Conservation (phyloP, 2,113 vertebrate species). For the Psophia crepitans region DNA sequence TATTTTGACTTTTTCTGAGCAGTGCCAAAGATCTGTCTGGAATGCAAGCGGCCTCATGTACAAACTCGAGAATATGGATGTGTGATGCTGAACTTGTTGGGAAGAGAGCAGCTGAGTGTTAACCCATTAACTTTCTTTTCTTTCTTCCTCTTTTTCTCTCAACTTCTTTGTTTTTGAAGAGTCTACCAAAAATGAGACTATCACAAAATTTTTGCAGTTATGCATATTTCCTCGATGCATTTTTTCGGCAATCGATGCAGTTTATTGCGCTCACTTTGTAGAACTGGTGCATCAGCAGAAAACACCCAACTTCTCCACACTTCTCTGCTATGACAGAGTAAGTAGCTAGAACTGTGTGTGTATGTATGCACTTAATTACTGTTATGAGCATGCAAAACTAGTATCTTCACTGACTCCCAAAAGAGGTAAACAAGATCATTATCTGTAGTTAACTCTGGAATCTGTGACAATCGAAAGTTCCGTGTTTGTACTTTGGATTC, state of each 20-base stretch:
- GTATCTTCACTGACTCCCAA: background rate
- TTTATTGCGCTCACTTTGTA: constrained; percentile 97
- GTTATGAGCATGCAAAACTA: background rate
- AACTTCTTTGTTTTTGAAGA: constrained; percentile 74
- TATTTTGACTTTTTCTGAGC: background rate
- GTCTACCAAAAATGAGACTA: constrained; percentile 99
- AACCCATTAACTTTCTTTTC: background rate
- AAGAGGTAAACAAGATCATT: background rate
- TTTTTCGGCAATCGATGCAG: constrained; percentile 97
- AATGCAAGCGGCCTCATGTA: background rate
- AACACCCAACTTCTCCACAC: constrained; percentile 97
- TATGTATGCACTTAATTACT: background rate
- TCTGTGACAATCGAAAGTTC: background rate
- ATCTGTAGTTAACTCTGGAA: background rate
- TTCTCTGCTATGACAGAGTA: constrained; percentile 96
- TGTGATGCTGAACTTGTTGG: background rate
- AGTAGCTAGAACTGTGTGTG: constrained; percentile 55
- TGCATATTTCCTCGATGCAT: constrained; percentile 98
- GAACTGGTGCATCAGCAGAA: constrained; percentile 98
- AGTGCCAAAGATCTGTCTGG: background rate
- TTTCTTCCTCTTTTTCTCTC: background rate
- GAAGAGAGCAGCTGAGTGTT: background rate
- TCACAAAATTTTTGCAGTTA: constrained; percentile 98
- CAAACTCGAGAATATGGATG: background rate
- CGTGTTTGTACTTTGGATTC: background rate